Evolutionary conservation across 2,797 vertebrate species (phyloP), one percentile per base, ranked within the genome.

Genomic region (Thripadectes ignobilis): DNA sequence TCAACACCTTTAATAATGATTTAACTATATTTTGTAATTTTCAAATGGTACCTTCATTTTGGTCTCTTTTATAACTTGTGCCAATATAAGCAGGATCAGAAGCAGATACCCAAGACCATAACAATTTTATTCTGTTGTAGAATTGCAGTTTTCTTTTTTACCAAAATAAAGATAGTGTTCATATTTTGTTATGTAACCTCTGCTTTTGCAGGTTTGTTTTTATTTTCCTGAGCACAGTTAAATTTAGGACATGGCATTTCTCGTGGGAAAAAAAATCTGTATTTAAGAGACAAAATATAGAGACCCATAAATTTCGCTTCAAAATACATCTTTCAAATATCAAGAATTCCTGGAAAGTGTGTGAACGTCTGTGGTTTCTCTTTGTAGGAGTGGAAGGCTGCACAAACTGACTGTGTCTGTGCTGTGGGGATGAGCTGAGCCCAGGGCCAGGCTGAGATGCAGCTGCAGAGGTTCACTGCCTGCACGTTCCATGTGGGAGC

Each of bases 231-330:
- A 14, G 22, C 14, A 4, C 38, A 52, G 32, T 66, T 87, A 43
- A 51, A 66, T 52, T 66, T 45, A 83, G 39, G 26, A 52, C 39
- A 41, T 46, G 30, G 7, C 6, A 24, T 41, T 86, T 45, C 6
- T 13, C 0, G 10, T 12, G 7, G 17, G 5, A 10, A 22, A 4
- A 17, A 8, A 20, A 27, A 30, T 26, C 15, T 66, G 1, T 38
- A 9, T 68, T 73, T 62, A 38, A 57, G 39, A 36, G 16, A 20
- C 17, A 66, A 83, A 81, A 85, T 67, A 13, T 52, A 39, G 30
- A 12, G 17, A 45, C 23, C 39, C 67, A 8, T 45, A 48, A 32
- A 80, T 77, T 76, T 52, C 43, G 32, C 10, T 46, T 78, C 30
- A 63, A 14, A 57, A 45, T 82, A 72, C 51, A 9, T 68, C 46